Evolutionary conservation across 2,888 invertebrate species (phyloP).

Genomic region (Dendrolimus pini): DNA sequence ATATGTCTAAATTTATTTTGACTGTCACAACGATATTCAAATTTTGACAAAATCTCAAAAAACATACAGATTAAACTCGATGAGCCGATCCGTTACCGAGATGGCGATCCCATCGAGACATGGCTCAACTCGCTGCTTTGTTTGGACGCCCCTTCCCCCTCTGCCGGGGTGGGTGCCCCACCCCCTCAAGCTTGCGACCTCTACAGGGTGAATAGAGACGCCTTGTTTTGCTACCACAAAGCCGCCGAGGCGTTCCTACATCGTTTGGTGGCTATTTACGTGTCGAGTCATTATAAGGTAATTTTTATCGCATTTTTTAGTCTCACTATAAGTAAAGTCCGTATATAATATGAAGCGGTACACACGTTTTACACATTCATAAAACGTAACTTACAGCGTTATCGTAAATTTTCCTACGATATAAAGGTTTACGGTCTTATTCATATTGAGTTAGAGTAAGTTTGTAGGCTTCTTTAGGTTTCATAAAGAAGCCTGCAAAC

Average conservation of each 20-base stretch:
- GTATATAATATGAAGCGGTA: too few species aligned
- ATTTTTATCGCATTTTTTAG: constrained; percentile 6
- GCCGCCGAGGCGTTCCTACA: constrained; percentile 96
- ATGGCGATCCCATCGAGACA: constrained; percentile 89
- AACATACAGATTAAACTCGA: constrained; percentile 83
- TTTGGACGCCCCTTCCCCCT: constrained; percentile 86
- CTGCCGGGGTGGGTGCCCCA: constrained; percentile 88
- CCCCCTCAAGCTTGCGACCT: constrained; percentile 93
- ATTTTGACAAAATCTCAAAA: too few species aligned
- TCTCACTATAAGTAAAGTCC: too few species aligned
- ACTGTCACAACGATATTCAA: too few species aligned
- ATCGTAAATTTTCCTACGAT: too few species aligned
- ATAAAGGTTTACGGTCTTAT: too few species aligned
- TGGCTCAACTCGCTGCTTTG: constrained; percentile 96
- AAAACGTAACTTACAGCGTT: too few species aligned
- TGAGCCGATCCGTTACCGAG: constrained; percentile 96
- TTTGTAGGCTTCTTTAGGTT: too few species aligned
- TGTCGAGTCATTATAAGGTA: constrained; percentile 98
- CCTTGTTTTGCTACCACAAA: constrained; percentile 96
- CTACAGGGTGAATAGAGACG: constrained; percentile 90
- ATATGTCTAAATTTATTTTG: too few species aligned
- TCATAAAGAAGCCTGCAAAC: too few species aligned
- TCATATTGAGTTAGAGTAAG: too few species aligned
- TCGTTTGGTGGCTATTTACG: constrained; percentile 93
- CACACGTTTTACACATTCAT: too few species aligned